phyloP scores from a whole-genome alignment of 2,797 vertebrate genomes.

The Arremon aurantiirostris region DNA sequence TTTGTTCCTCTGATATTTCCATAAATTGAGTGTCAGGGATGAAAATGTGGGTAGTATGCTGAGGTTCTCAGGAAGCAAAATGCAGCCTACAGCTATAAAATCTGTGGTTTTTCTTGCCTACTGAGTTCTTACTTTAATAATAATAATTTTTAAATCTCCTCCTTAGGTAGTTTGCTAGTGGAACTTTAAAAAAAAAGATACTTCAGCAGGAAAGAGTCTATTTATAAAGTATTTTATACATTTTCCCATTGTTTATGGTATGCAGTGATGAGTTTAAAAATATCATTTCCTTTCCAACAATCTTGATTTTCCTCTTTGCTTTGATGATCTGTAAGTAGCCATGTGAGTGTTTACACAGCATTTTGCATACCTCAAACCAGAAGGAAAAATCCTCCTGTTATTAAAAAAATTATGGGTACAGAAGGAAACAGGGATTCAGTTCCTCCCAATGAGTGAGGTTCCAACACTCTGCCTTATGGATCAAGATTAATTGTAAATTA shows the following conservation, averaged over 20 bases:
- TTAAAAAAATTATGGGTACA: neutral
- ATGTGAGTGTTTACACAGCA: neutral
- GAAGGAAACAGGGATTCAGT: neutral
- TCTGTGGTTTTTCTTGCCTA: neutral
- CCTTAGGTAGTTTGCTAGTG: neutral
- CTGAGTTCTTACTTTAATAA: neutral
- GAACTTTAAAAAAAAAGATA: neutral
- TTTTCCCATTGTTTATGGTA: slow-evolving; percentile 18
- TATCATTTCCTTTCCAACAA: slow-evolving; percentile 55
- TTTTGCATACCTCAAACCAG: neutral
- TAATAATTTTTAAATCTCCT: neutral
- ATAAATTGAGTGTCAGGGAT: neutral
- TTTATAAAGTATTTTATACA: slow-evolving; percentile 17
- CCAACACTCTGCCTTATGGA: neutral
- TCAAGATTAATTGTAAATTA: neutral
- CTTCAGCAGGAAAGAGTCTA: neutral
- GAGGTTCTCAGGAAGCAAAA: neutral
- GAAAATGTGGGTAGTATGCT: neutral
- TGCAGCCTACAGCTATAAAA: neutral
- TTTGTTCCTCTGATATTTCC: neutral
- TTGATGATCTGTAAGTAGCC: neutral
- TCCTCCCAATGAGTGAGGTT: neutral
- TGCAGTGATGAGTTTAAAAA: slow-evolving; percentile 41
- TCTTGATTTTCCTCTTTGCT: slow-evolving; percentile 2
- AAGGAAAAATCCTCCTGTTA: neutral